phyloP scores from a whole-genome alignment of 2,113 vertebrate genomes.

The Rhinolophus sinicus region DNA sequence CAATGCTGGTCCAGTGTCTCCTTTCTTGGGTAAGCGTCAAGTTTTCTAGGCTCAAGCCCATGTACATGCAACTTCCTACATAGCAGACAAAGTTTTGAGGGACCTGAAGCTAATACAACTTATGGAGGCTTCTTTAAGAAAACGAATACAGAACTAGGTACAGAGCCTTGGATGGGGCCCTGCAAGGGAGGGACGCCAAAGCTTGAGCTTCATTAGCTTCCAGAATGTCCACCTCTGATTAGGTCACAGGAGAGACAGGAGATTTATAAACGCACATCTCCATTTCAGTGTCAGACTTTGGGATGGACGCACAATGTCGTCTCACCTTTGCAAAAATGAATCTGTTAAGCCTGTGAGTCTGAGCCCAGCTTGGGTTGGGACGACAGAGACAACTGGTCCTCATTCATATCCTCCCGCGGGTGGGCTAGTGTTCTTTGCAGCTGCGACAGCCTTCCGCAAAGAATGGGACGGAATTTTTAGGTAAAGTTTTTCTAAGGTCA shows the following conservation, averaged over 20 bases:
- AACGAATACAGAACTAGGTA: fast-evolving
- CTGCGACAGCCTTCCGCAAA: background rate
- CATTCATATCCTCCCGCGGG: fast-evolving
- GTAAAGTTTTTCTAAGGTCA: fast-evolving
- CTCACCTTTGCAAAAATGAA: background rate
- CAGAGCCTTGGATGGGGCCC: fast-evolving
- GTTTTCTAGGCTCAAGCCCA: background rate
- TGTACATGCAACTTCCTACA: fast-evolving
- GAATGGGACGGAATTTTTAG: background rate
- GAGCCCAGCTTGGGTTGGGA: background rate
- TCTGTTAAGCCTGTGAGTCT: background rate
- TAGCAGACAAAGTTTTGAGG: background rate
- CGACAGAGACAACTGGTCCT: background rate
- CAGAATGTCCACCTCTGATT: background rate
- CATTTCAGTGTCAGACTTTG: background rate
- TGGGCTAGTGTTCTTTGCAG: fast-evolving
- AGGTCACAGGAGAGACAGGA: background rate
- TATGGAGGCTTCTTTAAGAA: background rate
- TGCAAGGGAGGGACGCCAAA: fast-evolving
- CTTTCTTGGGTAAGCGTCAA: fast-evolving
- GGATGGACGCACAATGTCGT: fast-evolving
- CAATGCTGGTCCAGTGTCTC: background rate
- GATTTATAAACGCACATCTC: fast-evolving
- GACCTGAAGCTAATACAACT: background rate
- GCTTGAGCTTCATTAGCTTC: fast-evolving